A percentile compares a stretch with the other conserved stretches of the same genome.
These are phyloP conservation scores for Caerostris extrusa DNA, from an alignment of 1,140 invertebrate genomes.

Conservation along the genomic window DNA sequence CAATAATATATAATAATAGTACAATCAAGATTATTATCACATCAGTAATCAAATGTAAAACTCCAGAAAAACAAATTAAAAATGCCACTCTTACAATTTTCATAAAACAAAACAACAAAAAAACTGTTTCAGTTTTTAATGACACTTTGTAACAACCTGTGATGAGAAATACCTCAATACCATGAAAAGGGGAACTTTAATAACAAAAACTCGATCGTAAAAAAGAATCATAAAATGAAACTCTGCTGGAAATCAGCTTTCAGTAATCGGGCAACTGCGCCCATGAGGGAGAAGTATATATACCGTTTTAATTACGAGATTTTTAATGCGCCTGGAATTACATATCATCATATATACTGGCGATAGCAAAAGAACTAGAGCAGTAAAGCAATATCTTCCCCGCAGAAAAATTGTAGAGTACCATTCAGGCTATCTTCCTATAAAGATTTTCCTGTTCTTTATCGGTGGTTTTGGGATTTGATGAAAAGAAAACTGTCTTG, in stretches of 20 bases:
- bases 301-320: neutral
- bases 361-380: neutral
- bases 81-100: neutral
- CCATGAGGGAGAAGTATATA: neutral
- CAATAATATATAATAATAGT: no score
- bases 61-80: no score
- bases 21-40: no score
- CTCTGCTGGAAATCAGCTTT: slow-evolving; percentile 1
- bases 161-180: neutral
- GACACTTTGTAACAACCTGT: neutral
- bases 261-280: neutral
- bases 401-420: neutral
- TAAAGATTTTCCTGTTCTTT: neutral
- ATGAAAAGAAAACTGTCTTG: neutral
- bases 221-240: slow-evolving; percentile 22
- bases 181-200: neutral
- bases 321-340: slow-evolving; percentile 16
- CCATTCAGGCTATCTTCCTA: neutral
- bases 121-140: neutral
- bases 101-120: neutral
- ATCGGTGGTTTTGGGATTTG: neutral
- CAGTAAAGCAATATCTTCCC: neutral
- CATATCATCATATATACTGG: neutral
- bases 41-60: no score
- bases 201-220: slow-evolving; percentile 11